A percentile compares a stretch with the other conserved stretches of the same genome.
These are phyloP conservation scores for Catharus minimus DNA, from an alignment of 2,113 vertebrate genomes.

Conservation along the genomic window DNA sequence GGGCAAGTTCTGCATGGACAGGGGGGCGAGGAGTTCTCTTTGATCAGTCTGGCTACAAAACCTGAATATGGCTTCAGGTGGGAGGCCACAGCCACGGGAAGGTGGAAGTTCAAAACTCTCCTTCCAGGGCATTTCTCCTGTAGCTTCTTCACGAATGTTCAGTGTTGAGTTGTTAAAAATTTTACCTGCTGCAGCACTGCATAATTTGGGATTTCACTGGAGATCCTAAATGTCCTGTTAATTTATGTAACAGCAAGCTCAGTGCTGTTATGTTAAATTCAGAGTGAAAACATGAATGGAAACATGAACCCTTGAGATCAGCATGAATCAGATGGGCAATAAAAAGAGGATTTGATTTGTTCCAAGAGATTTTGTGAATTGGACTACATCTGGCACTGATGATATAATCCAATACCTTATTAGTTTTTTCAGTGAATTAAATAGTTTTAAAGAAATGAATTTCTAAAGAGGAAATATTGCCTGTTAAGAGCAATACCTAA, in stretches of 20 bases:
- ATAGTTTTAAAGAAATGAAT: not conserved
- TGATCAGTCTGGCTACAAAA: not conserved
- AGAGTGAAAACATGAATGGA: constrained; percentile 37
- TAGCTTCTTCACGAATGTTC: not conserved
- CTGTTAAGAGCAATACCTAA: not conserved
- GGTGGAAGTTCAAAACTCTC: not conserved
- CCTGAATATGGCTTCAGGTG: not conserved
- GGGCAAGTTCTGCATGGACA: not conserved
- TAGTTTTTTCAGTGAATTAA: constrained; percentile 22
- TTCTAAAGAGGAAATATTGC: not conserved
- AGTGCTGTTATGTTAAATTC: not conserved
- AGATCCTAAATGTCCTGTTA: not conserved
- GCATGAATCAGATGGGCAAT: not conserved
- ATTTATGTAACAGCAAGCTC: not conserved
- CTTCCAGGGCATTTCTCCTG: not conserved
- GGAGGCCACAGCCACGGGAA: not conserved
- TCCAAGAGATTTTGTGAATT: constrained; percentile 31
- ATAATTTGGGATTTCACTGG: constrained; percentile 10
- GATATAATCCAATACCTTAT: not conserved
- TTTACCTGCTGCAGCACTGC: not conserved
- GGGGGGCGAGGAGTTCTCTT: not conserved
- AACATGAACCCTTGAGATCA: constrained; percentile 8
- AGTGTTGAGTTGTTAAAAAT: not conserved
- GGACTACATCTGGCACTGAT: not conserved
- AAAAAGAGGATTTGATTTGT: constrained; percentile 40